These are phyloP conservation scores for Ardeotis arabs DNA, from an alignment of 2,113 vertebrate species.

Conservation along the genomic window DNA sequence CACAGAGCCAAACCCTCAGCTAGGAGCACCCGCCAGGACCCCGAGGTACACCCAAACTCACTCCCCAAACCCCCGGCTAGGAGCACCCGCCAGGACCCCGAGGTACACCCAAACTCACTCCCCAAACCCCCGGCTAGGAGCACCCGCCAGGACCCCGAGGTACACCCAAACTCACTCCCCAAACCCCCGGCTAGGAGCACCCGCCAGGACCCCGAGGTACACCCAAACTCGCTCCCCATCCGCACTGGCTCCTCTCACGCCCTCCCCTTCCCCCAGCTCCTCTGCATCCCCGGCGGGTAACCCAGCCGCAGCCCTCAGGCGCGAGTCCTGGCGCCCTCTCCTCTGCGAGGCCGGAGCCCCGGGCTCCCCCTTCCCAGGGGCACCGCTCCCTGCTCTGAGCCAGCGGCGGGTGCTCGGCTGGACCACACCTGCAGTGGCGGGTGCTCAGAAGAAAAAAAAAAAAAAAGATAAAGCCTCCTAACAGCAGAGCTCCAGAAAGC, in stretches of 20 bases:
- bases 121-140: neutral
- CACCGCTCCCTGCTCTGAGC: no score
- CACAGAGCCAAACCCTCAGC: neutral
- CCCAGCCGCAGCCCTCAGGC: no score
- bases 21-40: neutral
- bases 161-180: no score
- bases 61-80: neutral
- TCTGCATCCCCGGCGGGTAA: no score
- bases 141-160: neutral
- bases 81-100: neutral
- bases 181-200: neutral
- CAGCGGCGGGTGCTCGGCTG: no score
- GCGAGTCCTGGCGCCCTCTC: no score
- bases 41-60: neutral
- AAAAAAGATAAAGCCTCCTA: no score
- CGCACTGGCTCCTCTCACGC: rapidly evolving
- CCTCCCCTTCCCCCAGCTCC: neutral
- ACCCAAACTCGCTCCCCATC: neutral
- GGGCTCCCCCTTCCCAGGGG: no score
- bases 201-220: neutral
- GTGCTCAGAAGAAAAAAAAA: no score
- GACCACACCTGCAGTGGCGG: no score
- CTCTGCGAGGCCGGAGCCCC: no score
- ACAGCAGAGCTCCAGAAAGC: no score
- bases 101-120: neutral